phyloP scores from a whole-genome alignment of 2,888 invertebrate species.

The Orthosia incerta region DNA sequence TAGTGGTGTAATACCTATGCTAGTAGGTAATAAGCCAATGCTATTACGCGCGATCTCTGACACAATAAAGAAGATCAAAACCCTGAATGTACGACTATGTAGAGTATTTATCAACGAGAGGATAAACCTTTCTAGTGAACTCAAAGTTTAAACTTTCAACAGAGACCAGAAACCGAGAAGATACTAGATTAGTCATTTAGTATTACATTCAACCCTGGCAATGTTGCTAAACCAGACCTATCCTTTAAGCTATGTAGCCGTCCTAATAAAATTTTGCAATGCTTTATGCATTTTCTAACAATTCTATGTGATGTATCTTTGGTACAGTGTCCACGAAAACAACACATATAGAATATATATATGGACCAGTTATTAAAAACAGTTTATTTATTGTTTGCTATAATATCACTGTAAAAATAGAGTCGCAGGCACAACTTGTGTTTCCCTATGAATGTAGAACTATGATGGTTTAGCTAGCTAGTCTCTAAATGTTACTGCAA shows the following conservation, averaged over 20 bases:
- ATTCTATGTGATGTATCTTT: background rate
- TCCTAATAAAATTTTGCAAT: background rate
- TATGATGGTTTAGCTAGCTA: no score
- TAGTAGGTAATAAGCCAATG: background rate
- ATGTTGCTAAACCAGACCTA: background rate
- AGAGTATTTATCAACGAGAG: no score
- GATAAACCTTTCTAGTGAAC: no score
- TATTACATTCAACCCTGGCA: background rate
- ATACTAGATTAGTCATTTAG: background rate
- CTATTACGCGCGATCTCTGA: background rate
- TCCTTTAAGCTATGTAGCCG: background rate
- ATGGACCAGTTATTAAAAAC: no score
- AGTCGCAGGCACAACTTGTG: no score
- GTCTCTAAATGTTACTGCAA: no score
- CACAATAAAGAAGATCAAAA: background rate
- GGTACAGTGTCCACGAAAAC: background rate
- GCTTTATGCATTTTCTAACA: background rate
- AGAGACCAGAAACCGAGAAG: no score
- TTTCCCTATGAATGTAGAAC: no score
- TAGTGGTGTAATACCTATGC: background rate
- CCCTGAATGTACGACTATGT: no score
- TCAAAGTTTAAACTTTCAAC: no score
- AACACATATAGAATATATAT: background rate
- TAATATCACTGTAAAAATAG: no score
- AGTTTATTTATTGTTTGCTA: no score